These are phyloP conservation scores for Erannis defoliaria DNA, from an alignment of 2,888 invertebrate genomes.

Conservation along the genomic window DNA sequence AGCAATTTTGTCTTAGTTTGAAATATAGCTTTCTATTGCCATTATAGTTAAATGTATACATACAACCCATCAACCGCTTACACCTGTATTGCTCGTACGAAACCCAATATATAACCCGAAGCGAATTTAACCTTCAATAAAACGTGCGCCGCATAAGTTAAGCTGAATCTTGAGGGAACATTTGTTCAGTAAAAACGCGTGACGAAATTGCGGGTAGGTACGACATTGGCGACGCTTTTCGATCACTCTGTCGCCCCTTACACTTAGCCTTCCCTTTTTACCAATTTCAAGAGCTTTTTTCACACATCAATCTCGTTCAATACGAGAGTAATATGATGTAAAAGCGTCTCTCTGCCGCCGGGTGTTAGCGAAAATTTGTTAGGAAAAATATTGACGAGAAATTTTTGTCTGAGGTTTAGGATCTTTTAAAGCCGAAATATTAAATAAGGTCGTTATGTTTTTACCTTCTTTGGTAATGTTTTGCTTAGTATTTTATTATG, in stretches of 20 bases:
- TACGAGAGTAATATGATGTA: conserved; percentile 76
- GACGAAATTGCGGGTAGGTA: conserved; percentile 80
- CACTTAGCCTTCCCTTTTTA: conserved; percentile 86
- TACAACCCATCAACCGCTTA: conserved; percentile 55
- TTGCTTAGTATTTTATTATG: not conserved
- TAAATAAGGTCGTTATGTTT: conserved; percentile 25
- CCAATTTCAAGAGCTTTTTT: conserved; percentile 83
- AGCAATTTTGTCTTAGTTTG: not conserved
- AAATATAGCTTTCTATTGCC: not conserved
- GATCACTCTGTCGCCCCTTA: conserved; percentile 78
- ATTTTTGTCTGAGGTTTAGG: conserved; percentile 40
- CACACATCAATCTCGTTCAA: conserved; percentile 83
- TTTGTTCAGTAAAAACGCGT: conserved; percentile 83
- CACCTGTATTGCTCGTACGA: conserved; percentile 66
- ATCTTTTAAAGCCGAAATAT: conserved; percentile 36
- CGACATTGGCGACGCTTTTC: conserved; percentile 71
- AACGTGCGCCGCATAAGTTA: conserved; percentile 82
- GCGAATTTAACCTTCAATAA: conserved; percentile 77
- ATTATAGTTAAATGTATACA: not conserved
- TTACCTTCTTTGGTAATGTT: conserved; percentile 1
- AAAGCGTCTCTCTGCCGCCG: conserved; percentile 67
- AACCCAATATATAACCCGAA: conserved; percentile 62
- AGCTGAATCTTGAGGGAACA: conserved; percentile 79
- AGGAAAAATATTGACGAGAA: conserved; percentile 48
- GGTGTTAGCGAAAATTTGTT: conserved; percentile 56